phyloP scores from a whole-genome alignment of 64 coral and sea anemone species.

The Exaiptasia diaphana region DNA sequence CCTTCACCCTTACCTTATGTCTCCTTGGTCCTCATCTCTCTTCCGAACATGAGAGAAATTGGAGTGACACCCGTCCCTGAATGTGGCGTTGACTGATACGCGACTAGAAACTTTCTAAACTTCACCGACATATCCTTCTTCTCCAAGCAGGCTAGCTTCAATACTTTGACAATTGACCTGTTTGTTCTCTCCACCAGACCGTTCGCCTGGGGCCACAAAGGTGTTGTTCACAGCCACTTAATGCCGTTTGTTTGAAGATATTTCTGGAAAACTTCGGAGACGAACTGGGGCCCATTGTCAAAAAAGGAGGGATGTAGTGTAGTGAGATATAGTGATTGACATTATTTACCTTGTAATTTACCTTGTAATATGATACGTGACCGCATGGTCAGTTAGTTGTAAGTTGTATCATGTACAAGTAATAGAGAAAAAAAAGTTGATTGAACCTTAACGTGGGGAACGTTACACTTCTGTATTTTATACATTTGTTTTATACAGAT shows the following conservation, averaged over 20 bases:
- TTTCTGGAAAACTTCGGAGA: slow-evolving; percentile 10
- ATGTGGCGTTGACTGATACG: slow-evolving; percentile 18
- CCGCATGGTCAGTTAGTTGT: no score
- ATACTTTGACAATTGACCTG: slow-evolving; percentile 6
- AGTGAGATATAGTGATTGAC: no score
- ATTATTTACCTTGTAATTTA: no score
- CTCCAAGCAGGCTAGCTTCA: slow-evolving; percentile 3
- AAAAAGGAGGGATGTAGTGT: no score
- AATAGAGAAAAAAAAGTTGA: no score
- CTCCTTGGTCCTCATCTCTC: slow-evolving; percentile 29
- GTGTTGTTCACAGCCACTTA: slow-evolving; percentile 22
- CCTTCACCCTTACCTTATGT: not conserved
- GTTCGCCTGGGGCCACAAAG: slow-evolving; percentile 15
- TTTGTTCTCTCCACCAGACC: slow-evolving; percentile 20
- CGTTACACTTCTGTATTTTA: no score
- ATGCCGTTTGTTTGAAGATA: slow-evolving; percentile 10
- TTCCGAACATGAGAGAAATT: slow-evolving; percentile 25
- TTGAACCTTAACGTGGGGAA: no score
- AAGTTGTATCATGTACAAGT: no score
- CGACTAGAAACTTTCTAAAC: slow-evolving; percentile 22
- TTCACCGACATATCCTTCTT: slow-evolving; percentile 23
- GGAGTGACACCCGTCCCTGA: not conserved
- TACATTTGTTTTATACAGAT: no score
- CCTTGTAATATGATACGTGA: no score
- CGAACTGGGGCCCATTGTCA: slow-evolving; percentile 17